Conservation (phyloP, 2,888 invertebrate genomes). For the Branchipolynoe longqiensis region DNA sequence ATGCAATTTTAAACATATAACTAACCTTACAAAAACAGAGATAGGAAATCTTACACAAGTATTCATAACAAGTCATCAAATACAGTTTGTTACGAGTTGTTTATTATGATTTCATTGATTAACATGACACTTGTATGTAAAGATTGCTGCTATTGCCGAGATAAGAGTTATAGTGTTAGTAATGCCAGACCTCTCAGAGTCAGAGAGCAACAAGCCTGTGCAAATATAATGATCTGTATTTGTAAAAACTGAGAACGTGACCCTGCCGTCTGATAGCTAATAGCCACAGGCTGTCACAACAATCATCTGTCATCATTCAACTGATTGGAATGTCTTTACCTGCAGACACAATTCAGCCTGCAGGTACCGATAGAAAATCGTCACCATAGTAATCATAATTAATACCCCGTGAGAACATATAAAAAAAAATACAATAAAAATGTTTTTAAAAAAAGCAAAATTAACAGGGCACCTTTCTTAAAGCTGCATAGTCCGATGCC, state of each 20-base stretch:
- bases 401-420: no score
- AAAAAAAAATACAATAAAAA: no score
- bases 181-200: not conserved
- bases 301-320: not conserved
- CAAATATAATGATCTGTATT: not conserved
- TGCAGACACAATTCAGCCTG: not conserved
- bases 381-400: no score
- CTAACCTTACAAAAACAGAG: no score
- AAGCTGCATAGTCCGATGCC: no score
- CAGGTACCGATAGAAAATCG: no score
- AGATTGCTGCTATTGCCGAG: constrained; percentile 28
- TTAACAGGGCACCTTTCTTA: no score
- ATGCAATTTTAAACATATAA: no score
- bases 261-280: not conserved
- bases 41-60: no score
- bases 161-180: not conserved
- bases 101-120: constrained; percentile 23
- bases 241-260: not conserved
- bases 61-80: no score
- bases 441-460: no score
- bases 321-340: constrained; percentile 19
- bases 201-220: not conserved
- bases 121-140: constrained; percentile 23
- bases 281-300: not conserved
- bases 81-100: constrained; percentile 26